phyloP scores from a whole-genome alignment of 2,888 invertebrate species.

The Crematogaster levior region DNA sequence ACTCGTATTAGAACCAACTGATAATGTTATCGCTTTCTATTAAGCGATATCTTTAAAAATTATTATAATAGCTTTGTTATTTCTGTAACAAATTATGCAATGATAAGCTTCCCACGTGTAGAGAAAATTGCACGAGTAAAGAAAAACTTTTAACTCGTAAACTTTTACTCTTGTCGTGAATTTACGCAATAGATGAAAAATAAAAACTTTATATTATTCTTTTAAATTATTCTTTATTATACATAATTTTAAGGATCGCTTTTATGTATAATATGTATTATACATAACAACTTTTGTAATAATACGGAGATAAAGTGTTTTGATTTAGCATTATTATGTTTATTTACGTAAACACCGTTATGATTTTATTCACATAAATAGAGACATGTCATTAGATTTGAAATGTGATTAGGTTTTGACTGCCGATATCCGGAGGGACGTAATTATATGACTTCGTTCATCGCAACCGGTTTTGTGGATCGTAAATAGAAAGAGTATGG shows the following conservation, averaged over 20 bases:
- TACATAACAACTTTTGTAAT: background rate
- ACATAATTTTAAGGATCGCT: background rate
- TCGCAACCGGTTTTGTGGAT: constrained; percentile 3
- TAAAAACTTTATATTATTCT: background rate
- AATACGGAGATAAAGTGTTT: background rate
- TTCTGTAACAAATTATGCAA: constrained; percentile 12
- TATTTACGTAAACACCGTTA: background rate
- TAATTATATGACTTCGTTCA: constrained; percentile 10
- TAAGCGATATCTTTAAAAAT: background rate
- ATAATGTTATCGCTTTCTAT: background rate
- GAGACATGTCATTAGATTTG: background rate
- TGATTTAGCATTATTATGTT: background rate
- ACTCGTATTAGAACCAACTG: background rate
- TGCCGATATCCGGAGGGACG: background rate
- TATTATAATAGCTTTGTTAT: background rate
- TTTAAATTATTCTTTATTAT: background rate
- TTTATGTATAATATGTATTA: background rate
- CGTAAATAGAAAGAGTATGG: background rate
- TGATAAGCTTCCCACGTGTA: background rate
- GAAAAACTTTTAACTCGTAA: background rate
- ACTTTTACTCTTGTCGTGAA: background rate
- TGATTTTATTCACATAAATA: constrained; percentile 1
- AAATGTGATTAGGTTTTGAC: background rate
- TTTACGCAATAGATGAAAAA: background rate
- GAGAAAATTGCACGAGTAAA: background rate